Evolutionary conservation across 2,113 vertebrate genomes (phyloP).

Genomic region (Stictonetta naevosa): DNA sequence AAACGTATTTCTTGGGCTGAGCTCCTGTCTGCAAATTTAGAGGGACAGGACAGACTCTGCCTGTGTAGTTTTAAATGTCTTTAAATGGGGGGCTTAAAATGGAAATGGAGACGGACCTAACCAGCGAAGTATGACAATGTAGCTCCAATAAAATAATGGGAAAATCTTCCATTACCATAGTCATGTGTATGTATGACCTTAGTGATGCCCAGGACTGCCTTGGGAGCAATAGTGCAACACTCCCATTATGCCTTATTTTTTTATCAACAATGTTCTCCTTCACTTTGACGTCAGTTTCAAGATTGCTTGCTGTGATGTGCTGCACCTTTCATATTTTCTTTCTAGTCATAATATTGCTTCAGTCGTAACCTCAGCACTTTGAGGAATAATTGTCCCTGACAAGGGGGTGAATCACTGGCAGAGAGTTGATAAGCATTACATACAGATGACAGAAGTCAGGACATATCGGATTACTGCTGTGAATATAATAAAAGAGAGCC

Average conservation of each 20-base stretch:
- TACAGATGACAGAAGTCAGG: constrained; percentile 98
- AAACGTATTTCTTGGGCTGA: neutral
- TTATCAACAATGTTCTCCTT: constrained; percentile 51
- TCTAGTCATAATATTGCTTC: constrained; percentile 82
- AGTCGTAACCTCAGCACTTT: constrained; percentile 87
- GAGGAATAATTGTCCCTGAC: constrained; percentile 97
- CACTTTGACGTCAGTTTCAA: constrained; percentile 73
- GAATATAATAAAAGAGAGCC: constrained; percentile 98
- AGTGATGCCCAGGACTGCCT: neutral
- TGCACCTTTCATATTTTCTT: constrained; percentile 77
- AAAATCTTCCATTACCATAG: neutral
- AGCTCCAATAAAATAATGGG: neutral
- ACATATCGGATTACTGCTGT: constrained; percentile 98
- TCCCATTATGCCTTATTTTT: neutral
- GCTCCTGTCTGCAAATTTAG: neutral
- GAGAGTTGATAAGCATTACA: constrained; percentile 98
- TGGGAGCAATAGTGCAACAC: neutral
- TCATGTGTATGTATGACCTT: neutral
- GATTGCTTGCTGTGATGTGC: constrained; percentile 70
- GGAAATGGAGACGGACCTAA: neutral
- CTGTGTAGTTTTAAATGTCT: neutral
- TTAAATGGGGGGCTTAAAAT: neutral
- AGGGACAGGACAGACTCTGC: neutral
- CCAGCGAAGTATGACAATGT: neutral
- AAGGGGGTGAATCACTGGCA: constrained; percentile 96